These are phyloP conservation scores for Anisognathus igniventris DNA, from an alignment of 2,797 vertebrate genomes.

Conservation along the genomic window DNA sequence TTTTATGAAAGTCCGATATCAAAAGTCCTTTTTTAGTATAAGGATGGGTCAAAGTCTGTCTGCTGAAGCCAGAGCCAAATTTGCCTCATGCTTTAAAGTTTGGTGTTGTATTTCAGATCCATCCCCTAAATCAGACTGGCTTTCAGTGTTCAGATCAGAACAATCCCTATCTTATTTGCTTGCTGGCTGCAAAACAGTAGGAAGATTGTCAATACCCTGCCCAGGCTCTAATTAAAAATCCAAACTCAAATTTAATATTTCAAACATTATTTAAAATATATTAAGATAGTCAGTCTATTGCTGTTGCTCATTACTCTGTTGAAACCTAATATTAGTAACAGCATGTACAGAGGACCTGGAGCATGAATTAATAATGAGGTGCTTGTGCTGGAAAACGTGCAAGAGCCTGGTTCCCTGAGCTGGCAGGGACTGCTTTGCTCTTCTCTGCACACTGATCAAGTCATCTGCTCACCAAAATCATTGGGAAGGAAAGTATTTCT, in stretches of 20 bases:
- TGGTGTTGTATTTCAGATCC: conserved; percentile 26
- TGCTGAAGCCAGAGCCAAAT: neutral
- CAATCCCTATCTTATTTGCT: conserved; percentile 45
- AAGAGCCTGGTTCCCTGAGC: conserved; percentile 56
- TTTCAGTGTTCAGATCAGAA: conserved; percentile 5
- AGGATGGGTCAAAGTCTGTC: neutral
- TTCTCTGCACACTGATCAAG: conserved; percentile 43
- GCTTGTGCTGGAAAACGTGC: conserved; percentile 74
- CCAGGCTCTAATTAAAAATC: conserved; percentile 68
- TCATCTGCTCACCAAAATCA: conserved; percentile 46
- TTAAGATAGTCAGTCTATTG: conserved; percentile 70
- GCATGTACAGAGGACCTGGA: conserved; percentile 74
- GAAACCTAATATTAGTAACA: conserved; percentile 82
- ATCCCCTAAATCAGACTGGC: neutral
- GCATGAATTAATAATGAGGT: conserved; percentile 79
- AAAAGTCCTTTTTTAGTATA: neutral
- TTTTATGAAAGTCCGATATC: neutral
- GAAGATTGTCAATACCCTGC: conserved; percentile 30
- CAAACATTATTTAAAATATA: conserved; percentile 73
- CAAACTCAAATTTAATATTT: conserved; percentile 68
- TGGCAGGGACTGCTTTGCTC: conserved; percentile 58
- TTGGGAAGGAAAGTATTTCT: conserved; percentile 49
- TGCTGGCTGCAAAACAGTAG: conserved; percentile 31
- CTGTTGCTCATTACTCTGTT: conserved; percentile 69
- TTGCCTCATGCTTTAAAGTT: neutral